Conservation (phyloP, 2,888 invertebrate species). For the Candidula unifasciata region DNA sequence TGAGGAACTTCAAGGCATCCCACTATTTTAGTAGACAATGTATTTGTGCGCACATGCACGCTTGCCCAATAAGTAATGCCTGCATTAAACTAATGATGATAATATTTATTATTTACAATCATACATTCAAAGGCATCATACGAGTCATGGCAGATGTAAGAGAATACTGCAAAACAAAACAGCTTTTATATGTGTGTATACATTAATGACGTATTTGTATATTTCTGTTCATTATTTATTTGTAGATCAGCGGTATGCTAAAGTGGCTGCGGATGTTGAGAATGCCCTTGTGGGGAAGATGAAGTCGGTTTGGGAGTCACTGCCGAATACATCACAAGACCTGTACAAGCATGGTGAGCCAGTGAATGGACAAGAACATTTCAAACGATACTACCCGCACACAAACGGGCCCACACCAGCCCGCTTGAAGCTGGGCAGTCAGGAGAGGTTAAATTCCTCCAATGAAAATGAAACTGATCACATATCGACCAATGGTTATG, state of each 20-base stretch:
- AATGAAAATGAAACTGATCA: constrained; percentile 6
- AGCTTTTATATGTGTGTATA: too few relatives aligned
- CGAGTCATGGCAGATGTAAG: too few relatives aligned
- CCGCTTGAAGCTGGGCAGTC: not conserved
- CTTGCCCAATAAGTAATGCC: too few relatives aligned
- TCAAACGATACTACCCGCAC: not conserved
- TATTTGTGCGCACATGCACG: too few relatives aligned
- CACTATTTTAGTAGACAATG: too few relatives aligned
- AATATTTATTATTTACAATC: too few relatives aligned
- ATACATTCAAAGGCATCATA: too few relatives aligned
- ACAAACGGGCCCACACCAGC: not conserved
- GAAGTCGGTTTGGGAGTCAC: constrained; percentile 1
- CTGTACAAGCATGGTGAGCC: not conserved
- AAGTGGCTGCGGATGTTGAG: constrained; percentile 7
- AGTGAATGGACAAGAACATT: not conserved
- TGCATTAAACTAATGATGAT: too few relatives aligned
- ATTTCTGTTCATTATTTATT: not conserved
- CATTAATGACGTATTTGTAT: too few relatives aligned
- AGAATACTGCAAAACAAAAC: too few relatives aligned
- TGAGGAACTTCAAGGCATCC: too few relatives aligned
- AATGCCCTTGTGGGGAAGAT: constrained; percentile 12
- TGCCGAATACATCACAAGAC: not conserved
- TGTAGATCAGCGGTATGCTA: constrained; percentile 12
- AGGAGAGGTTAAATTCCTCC: not conserved
- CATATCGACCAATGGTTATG: constrained; percentile 20